A percentile compares a stretch with the other conserved stretches of the same genome.
Conservation (phyloP, 2,797 vertebrate genomes). For the Valencia hispanica region DNA sequence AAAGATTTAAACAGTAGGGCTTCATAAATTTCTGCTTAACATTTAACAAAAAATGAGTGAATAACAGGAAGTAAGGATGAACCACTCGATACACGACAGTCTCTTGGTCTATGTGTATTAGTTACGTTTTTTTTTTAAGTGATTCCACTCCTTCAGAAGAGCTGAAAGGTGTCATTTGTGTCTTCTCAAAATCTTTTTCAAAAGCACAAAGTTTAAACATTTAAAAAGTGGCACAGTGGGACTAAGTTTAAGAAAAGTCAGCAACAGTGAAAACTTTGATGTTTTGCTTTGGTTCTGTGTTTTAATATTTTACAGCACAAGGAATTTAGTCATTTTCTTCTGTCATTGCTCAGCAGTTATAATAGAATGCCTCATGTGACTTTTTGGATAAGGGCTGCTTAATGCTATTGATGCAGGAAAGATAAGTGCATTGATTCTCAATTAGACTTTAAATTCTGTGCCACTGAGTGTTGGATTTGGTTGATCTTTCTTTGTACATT, state of each 20-base stretch:
- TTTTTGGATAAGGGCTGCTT: conserved; percentile 11
- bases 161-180: not conserved
- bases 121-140: not conserved
- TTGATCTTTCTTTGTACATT: conserved; percentile 6
- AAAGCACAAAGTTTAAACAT: too few relatives aligned
- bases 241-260: too few relatives aligned
- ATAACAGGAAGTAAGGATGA: not conserved
- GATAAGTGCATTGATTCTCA: conserved; percentile 21
- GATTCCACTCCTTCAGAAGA: not conserved
- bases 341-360: not conserved
- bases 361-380: conserved; percentile 4
- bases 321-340: not conserved
- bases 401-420: conserved; percentile 26
- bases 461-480: conserved; percentile 5
- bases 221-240: too few relatives aligned
- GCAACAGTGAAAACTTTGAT: not conserved
- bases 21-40: not conserved
- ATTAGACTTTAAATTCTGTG: not conserved
- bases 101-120: conserved; percentile 3
- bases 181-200: not conserved
- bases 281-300: too few relatives aligned
- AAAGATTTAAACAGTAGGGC: not conserved
- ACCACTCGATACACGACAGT: not conserved
- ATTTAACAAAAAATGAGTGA: conserved; percentile 5
- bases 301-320: not conserved